A percentile compares a stretch with the other conserved stretches of the same genome.
These are phyloP conservation scores for Deilephila porcellus DNA, from an alignment of 2,888 invertebrate genomes.

Conservation along the genomic window DNA sequence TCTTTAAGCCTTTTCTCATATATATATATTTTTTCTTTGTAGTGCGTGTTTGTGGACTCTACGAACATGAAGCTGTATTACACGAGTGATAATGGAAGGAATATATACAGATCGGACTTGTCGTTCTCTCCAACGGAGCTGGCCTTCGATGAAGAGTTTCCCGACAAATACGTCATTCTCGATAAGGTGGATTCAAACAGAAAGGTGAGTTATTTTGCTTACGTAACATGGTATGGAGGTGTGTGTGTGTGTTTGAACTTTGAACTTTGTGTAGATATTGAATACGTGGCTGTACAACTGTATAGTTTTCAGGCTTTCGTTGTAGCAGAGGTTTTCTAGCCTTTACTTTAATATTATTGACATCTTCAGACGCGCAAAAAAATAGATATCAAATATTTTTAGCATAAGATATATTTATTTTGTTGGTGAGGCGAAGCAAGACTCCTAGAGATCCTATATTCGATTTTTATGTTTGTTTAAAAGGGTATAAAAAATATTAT, in stretches of 20 bases:
- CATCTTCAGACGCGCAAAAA: too few relatives aligned
- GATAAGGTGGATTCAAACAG: slow-evolving; percentile 88
- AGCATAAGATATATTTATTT: too few relatives aligned
- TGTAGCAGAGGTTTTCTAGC: too few relatives aligned
- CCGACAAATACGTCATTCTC: slow-evolving; percentile 88
- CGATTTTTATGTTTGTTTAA: too few relatives aligned
- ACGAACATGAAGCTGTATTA: slow-evolving; percentile 90
- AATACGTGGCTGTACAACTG: too few relatives aligned
- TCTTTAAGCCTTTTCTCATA: not conserved
- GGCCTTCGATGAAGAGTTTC: slow-evolving; percentile 89
- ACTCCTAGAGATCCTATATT: too few relatives aligned
- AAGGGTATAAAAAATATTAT: too few relatives aligned
- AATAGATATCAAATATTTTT: too few relatives aligned
- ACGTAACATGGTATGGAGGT: not conserved
- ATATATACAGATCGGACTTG: slow-evolving; percentile 86
- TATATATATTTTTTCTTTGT: slow-evolving; percentile 44
- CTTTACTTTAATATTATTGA: too few relatives aligned
- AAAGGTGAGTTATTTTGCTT: slow-evolving; percentile 74
- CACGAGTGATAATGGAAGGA: slow-evolving; percentile 89
- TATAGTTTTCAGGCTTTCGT: too few relatives aligned
- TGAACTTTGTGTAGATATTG: too few relatives aligned
- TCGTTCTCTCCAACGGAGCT: slow-evolving; percentile 92
- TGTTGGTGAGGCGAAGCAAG: too few relatives aligned
- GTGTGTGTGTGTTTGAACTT: not conserved
- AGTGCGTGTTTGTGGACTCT: slow-evolving; percentile 95